Evolutionary conservation across 2,888 invertebrate species (phyloP).

Genomic region (Serripes groenlandicus): DNA sequence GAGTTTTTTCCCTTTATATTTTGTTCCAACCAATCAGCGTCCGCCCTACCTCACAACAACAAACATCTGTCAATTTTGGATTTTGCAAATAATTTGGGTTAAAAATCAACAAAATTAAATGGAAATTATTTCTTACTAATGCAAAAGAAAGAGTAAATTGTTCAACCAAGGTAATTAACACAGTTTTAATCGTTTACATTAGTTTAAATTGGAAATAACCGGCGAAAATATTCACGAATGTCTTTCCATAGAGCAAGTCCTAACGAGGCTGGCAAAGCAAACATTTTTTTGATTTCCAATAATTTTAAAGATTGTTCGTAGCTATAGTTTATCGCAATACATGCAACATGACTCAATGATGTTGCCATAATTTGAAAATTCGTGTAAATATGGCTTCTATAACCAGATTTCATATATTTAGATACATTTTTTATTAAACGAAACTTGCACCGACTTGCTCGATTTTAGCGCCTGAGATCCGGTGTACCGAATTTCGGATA

Average conservation of each 20-base stretch:
- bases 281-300: constrained; percentile 21
- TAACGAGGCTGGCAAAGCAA: no score
- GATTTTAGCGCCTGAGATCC: constrained; percentile 16
- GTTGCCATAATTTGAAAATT: no score
- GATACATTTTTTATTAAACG: no score
- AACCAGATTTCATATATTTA: no score
- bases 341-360: no score
- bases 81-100: background rate
- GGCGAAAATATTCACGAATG: no score
- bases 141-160: background rate
- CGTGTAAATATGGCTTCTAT: no score
- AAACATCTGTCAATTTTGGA: constrained; percentile 36
- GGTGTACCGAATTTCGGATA: constrained; percentile 10
- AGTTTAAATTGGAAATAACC: no score
- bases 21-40: constrained; percentile 25
- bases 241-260: no score
- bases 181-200: no score
- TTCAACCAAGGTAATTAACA: background rate
- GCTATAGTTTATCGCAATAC: no score
- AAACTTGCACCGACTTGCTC: constrained; percentile 36
- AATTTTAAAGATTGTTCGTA: no score
- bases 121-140: background rate
- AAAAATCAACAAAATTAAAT: constrained; percentile 4
- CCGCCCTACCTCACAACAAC: constrained; percentile 28
- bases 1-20: constrained; percentile 23